phyloP scores from a whole-genome alignment of 2,797 vertebrate genomes.

The Falco naumanni region DNA sequence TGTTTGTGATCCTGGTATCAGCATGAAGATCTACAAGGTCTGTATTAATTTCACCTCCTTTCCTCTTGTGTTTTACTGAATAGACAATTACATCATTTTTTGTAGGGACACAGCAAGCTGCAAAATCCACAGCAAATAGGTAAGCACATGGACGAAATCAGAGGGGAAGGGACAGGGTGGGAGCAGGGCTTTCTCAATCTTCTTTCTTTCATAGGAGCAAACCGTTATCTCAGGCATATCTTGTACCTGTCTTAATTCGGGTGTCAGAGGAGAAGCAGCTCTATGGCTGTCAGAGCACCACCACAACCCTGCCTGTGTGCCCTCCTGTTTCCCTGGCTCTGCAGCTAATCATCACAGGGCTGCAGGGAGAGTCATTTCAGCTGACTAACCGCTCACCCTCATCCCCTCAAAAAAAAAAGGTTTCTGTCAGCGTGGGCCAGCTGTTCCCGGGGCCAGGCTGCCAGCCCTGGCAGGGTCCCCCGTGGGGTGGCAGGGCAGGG shows the following conservation, averaged over 20 bases:
- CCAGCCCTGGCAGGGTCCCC: too few relatives aligned
- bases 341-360: not conserved
- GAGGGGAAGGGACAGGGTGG: rapidly evolving
- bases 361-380: not conserved
- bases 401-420: not conserved
- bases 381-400: not conserved
- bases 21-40: not conserved
- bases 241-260: not conserved
- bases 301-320: not conserved
- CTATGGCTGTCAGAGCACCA: not conserved
- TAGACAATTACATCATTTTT: not conserved
- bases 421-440: not conserved
- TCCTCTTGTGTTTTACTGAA: not conserved
- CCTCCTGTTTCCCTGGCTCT: not conserved
- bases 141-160: not conserved
- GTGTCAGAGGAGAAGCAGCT: not conserved
- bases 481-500: not conserved
- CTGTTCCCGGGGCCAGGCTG: not conserved
- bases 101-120: not conserved
- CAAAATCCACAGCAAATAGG: not conserved
- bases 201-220: not conserved
- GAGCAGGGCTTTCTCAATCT: not conserved
- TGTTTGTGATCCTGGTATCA: not conserved
- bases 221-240: not conserved
- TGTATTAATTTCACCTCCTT: not conserved